A percentile compares a stretch with the other conserved stretches of the same genome.
Conservation (phyloP, 92 coral and sea anemone species). For the Pocillopora meandrina region DNA sequence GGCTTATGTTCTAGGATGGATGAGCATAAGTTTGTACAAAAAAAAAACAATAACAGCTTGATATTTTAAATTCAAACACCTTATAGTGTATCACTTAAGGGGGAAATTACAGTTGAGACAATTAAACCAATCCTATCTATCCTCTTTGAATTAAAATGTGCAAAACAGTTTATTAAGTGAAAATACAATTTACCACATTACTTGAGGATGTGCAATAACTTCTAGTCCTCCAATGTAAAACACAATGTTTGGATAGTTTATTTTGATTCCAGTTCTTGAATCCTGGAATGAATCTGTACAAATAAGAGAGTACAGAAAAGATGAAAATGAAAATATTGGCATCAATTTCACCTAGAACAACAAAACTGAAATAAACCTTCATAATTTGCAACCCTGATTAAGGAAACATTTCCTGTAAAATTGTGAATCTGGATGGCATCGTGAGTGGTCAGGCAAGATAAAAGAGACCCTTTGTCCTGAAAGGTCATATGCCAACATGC, state of each 20-base stretch:
- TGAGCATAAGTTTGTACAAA: no score
- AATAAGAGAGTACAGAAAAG: background rate
- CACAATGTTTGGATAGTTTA: background rate
- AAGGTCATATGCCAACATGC: no score
- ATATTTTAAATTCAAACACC: no score
- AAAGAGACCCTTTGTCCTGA: no score
- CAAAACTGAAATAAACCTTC: background rate
- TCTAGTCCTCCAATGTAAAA: background rate
- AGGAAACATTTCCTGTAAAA: background rate
- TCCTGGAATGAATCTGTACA: constrained; percentile 20
- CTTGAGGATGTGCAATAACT: constrained; percentile 5
- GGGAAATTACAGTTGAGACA: background rate
- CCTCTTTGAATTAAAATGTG: no score
- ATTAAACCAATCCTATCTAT: background rate
- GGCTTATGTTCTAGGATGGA: no score
- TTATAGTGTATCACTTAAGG: no score
- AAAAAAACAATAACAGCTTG: no score
- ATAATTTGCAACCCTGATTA: no score
- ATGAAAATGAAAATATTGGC: background rate
- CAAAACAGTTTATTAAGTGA: background rate
- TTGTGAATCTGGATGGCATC: no score
- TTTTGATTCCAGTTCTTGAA: constrained; percentile 4
- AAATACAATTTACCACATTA: background rate
- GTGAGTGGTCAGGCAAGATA: no score
- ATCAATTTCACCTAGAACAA: no score